These are phyloP conservation scores for Pemphredon lugubris DNA, from an alignment of 2,888 invertebrate genomes.

Conservation along the genomic window DNA sequence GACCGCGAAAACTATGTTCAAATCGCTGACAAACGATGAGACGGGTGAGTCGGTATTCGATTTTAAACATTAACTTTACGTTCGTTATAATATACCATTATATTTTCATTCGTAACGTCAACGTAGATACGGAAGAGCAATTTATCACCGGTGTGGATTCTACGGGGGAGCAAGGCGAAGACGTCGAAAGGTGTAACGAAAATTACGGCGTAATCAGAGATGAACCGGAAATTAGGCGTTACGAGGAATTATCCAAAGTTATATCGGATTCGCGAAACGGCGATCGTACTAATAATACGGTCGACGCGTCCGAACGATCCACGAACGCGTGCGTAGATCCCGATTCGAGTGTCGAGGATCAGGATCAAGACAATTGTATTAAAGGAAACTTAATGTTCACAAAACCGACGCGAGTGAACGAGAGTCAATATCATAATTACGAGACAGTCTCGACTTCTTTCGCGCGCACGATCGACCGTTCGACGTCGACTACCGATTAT, in stretches of 20 bases:
- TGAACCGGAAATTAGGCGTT: not conserved
- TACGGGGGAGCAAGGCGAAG: too few species aligned
- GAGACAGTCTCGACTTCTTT: not conserved
- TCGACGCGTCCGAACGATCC: not conserved
- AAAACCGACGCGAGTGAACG: not conserved
- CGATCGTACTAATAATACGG: not conserved
- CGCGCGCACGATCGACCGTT: not conserved
- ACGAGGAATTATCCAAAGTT: not conserved
- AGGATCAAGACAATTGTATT: not conserved
- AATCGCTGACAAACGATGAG: not conserved
- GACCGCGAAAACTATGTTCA: not conserved
- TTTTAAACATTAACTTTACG: not conserved
- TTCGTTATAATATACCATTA: not conserved
- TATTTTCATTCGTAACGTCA: too few species aligned
- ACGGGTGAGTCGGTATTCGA: conserved; percentile 2
- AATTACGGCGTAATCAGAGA: not conserved
- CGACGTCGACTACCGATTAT: not conserved
- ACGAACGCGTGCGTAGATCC: not conserved
- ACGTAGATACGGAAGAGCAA: too few species aligned
- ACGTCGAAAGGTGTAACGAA: not conserved
- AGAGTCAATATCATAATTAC: not conserved
- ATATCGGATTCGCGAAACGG: not conserved
- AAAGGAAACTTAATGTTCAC: not conserved
- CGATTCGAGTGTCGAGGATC: not conserved
- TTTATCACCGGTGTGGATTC: too few species aligned